Conservation (phyloP, 2,888 invertebrate genomes). For the Andrena bucephala region DNA sequence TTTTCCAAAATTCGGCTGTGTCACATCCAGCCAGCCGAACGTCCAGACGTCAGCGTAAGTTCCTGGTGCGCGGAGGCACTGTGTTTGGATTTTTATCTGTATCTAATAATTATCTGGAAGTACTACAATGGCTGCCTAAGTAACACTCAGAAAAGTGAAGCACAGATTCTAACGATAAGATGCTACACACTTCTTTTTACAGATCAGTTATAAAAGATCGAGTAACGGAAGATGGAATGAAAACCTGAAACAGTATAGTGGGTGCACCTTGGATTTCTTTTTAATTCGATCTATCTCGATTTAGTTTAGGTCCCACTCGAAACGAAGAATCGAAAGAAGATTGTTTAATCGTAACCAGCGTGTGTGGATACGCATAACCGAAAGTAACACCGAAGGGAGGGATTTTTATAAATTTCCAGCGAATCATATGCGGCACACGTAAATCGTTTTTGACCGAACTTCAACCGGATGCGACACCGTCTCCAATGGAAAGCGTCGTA, state of each 20-base stretch:
- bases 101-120: no score
- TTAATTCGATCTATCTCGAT: no score
- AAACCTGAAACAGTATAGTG: no score
- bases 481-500: constrained; percentile 55
- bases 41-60: constrained; percentile 70
- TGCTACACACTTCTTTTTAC: no score
- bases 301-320: no score
- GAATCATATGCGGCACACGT: constrained; percentile 58
- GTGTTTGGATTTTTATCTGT: neutral
- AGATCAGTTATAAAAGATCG: no score
- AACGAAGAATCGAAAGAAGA: neutral
- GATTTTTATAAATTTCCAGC: constrained; percentile 44
- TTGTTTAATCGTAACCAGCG: neutral
- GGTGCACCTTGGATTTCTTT: no score
- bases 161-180: no score
- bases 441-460: constrained; percentile 73
- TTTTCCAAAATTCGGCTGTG: constrained; percentile 91
- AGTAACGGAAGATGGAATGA: no score
- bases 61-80: neutral
- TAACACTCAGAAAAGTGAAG: no score
- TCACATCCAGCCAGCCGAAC: constrained; percentile 91
- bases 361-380: no score
- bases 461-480: constrained; percentile 74
- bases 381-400: neutral
- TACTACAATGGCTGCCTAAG: no score